These are phyloP conservation scores for Agonopterix arenella DNA, from an alignment of 2,888 invertebrate species.

Conservation along the genomic window DNA sequence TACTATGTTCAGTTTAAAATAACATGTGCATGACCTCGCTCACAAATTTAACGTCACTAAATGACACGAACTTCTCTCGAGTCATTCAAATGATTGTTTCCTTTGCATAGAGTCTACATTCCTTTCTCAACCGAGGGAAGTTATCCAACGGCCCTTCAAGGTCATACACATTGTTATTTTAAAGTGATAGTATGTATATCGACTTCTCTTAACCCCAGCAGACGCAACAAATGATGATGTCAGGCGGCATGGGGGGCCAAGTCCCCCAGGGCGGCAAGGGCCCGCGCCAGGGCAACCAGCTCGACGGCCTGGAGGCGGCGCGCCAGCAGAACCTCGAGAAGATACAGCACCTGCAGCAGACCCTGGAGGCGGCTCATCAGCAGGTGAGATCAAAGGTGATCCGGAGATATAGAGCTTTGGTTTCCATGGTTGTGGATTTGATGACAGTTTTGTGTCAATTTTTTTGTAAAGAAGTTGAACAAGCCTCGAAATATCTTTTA, in stretches of 20 bases:
- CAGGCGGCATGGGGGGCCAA: conserved; percentile 47
- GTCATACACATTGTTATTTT: too few relatives aligned
- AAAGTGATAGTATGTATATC: too few relatives aligned
- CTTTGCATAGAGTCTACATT: too few relatives aligned
- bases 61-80: too few relatives aligned
- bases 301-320: conserved; percentile 82
- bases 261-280: conserved; percentile 48
- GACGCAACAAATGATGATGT: conserved; percentile 60
- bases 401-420: conserved; percentile 65
- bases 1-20: too few relatives aligned
- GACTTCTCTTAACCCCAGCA: conserved; percentile 31
- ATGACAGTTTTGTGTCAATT: background rate
- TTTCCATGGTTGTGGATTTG: conserved; percentile 52
- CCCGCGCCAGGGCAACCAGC: conserved; percentile 45
- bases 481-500: too few relatives aligned
- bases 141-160: too few relatives aligned
- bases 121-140: too few relatives aligned
- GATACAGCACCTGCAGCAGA: conserved; percentile 85
- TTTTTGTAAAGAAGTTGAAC: too few relatives aligned
- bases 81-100: too few relatives aligned
- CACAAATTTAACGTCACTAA: too few relatives aligned
- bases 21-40: too few relatives aligned
- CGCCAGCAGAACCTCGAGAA: conserved; percentile 87
- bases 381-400: conserved; percentile 16
- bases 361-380: conserved; percentile 87